Conservation (phyloP, 1,140 invertebrate genomes). For the Diachasma alloeum region DNA sequence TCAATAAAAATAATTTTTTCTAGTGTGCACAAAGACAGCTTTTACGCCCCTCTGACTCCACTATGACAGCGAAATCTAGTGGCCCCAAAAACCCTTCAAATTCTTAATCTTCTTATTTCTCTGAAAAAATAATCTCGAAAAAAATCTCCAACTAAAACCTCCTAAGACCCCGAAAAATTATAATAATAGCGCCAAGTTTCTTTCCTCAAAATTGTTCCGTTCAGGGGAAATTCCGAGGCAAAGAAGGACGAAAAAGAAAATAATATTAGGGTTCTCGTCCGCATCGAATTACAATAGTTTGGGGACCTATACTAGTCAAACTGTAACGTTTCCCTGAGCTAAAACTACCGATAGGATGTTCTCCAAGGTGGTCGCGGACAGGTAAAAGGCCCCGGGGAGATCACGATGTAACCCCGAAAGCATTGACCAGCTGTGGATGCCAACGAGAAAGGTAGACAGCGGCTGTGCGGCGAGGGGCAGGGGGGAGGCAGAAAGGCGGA, state of each 20-base stretch:
- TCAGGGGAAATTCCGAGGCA: neutral
- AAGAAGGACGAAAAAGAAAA: neutral
- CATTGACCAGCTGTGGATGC: conserved; percentile 9
- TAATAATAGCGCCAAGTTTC: neutral
- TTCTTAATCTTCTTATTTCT: no score
- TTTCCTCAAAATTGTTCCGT: neutral
- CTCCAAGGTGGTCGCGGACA: neutral
- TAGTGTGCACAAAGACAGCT: no score
- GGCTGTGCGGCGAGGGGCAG: neutral
- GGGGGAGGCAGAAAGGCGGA: neutral
- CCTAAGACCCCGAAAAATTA: neutral
- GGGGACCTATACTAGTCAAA: neutral
- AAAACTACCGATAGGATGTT: neutral
- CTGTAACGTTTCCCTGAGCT: neutral
- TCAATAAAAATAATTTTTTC: no score
- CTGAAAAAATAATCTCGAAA: neutral
- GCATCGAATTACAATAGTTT: neutral
- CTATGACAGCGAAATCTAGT: no score
- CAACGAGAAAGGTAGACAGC: neutral
- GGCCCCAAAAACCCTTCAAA: no score
- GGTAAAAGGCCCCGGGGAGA: conserved; percentile 3
- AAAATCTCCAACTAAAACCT: neutral
- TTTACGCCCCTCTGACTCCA: no score
- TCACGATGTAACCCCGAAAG: conserved; percentile 3
- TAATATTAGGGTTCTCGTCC: neutral